phyloP scores from a whole-genome alignment of 2,797 vertebrate genomes.

The Furcifer pardalis region DNA sequence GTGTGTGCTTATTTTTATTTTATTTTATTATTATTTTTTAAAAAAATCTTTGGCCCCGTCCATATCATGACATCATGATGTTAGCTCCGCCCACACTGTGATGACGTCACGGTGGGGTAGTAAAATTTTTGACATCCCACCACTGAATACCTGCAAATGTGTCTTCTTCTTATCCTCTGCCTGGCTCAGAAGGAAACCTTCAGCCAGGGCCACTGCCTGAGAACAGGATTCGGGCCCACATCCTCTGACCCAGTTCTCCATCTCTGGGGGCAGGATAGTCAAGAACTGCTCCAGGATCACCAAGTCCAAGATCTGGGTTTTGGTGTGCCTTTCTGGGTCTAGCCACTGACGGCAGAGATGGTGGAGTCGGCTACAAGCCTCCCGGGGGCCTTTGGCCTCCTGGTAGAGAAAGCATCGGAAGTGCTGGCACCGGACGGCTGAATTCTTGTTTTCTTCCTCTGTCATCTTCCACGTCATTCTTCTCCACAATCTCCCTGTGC shows the following conservation, averaged over 20 bases:
- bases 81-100: no score
- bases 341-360: neutral
- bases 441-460: no score
- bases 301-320: neutral
- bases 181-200: neutral
- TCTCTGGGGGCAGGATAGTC: neutral
- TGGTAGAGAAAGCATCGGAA: neutral
- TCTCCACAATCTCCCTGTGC: no score
- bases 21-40: no score
- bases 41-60: no score
- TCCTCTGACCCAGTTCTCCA: neutral
- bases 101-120: no score
- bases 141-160: neutral
- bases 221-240: neutral
- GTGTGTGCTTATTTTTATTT: no score
- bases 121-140: no score
- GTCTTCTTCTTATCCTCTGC: neutral
- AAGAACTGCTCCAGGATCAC: neutral
- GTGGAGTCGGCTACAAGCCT: neutral
- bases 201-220: neutral
- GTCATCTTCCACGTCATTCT: no score
- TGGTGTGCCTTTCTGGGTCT: neutral
- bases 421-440: neutral
- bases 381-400: neutral
- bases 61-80: no score